Evolutionary conservation across 2,888 invertebrate genomes (phyloP).

Genomic region (Habroteleia sp.): DNA sequence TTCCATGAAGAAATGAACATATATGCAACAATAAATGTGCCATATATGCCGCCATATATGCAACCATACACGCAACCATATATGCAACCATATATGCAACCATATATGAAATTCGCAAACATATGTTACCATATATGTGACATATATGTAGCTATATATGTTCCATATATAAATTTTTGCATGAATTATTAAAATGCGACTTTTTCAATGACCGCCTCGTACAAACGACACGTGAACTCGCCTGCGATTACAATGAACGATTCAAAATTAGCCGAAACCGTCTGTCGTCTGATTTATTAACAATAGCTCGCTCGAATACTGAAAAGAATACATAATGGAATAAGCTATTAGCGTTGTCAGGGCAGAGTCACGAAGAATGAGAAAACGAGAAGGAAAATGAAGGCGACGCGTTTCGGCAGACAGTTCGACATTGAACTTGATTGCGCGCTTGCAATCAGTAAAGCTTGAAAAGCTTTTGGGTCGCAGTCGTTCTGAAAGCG

Average conservation of each 20-base stretch:
- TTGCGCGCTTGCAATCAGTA: slow-evolving; percentile 56
- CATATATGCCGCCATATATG: too few relatives aligned
- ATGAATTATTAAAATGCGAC: not conserved
- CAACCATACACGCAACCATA: too few relatives aligned
- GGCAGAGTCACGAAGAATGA: slow-evolving; percentile 11
- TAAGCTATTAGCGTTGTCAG: slow-evolving; percentile 47
- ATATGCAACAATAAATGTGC: too few relatives aligned
- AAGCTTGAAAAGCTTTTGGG: slow-evolving; percentile 50
- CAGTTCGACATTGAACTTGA: slow-evolving; percentile 61
- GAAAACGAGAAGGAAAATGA: slow-evolving; percentile 35
- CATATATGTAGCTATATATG: too few relatives aligned
- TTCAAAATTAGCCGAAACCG: slow-evolving; percentile 24
- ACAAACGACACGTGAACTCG: not conserved
- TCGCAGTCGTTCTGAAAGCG: slow-evolving; percentile 49
- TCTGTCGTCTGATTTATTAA: slow-evolving; percentile 37
- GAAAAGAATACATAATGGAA: slow-evolving; percentile 55
- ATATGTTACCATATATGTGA: too few relatives aligned
- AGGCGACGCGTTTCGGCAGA: slow-evolving; percentile 25
- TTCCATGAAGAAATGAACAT: not conserved
- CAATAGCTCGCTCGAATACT: slow-evolving; percentile 26
- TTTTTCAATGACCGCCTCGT: slow-evolving; percentile 2
- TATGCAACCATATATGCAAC: too few relatives aligned
- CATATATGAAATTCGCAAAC: too few relatives aligned
- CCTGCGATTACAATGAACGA: slow-evolving; percentile 5
- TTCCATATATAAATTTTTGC: too few relatives aligned